Conservation (phyloP, 2,113 vertebrate species). For the Cepphus grylle region DNA sequence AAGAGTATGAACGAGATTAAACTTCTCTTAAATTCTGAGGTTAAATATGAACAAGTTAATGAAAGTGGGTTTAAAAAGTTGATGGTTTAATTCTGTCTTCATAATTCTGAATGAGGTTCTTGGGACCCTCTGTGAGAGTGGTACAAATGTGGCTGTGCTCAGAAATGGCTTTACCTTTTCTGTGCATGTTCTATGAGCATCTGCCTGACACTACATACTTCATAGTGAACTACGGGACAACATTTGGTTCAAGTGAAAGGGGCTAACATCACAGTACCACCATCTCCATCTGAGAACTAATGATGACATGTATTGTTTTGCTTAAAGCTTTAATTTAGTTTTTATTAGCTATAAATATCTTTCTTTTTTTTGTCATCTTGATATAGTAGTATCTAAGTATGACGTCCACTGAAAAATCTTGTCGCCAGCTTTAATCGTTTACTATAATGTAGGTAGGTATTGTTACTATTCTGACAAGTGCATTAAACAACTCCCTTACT, state of each 20-base stretch:
- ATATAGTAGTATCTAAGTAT: background rate
- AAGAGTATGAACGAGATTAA: background rate
- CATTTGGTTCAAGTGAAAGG: background rate
- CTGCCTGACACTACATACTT: background rate
- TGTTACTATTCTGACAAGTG: background rate
- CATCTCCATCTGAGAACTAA: background rate
- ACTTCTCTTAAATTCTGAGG: background rate
- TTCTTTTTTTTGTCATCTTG: background rate
- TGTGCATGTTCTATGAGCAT: accelerated
- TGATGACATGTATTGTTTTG: background rate
- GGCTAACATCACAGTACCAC: background rate
- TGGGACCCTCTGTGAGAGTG: background rate
- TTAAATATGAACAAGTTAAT: background rate
- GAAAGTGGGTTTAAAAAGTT: background rate
- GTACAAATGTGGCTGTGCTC: background rate
- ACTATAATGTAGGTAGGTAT: background rate
- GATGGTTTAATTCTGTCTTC: background rate
- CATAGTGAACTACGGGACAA: background rate
- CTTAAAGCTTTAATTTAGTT: background rate
- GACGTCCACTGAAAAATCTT: background rate
- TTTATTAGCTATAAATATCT: background rate
- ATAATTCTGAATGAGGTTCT: background rate
- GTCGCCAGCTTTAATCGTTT: background rate
- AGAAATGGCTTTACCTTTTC: background rate
- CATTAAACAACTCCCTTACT: background rate